Percentiles rank a stretch among this genome's conserved stretches.
Evolutionary conservation across 2,113 vertebrate genomes (phyloP).

Genomic region (Cinclus cinclus): DNA sequence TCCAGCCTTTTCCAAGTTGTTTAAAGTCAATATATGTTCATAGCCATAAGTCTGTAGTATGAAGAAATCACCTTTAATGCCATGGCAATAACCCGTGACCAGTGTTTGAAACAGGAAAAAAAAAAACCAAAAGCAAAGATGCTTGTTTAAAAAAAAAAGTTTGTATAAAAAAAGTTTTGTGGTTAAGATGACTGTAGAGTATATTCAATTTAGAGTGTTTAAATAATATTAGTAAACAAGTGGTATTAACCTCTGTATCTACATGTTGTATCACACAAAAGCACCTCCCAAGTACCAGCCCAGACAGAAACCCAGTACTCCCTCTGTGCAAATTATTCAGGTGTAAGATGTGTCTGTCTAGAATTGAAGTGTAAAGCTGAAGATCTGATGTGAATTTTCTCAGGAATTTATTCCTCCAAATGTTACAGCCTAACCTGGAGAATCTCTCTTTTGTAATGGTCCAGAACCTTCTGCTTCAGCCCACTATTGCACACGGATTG

Average conservation of each 20-base stretch:
- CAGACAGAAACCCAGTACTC: neutral
- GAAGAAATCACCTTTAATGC: neutral
- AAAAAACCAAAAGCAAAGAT: neutral
- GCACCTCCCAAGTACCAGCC: neutral
- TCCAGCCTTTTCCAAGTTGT: conserved; percentile 92
- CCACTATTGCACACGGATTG: conserved; percentile 97
- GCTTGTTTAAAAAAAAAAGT: neutral
- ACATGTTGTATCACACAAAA: neutral
- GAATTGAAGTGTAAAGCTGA: neutral
- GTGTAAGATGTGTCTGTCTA: neutral
- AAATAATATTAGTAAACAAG: neutral
- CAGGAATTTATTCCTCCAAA: neutral
- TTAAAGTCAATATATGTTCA: conserved; percentile 91
- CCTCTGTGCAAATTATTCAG: neutral
- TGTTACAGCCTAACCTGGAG: conserved; percentile 81
- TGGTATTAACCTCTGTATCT: neutral
- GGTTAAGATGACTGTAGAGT: neutral
- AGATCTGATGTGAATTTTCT: neutral
- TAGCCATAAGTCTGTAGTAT: conserved; percentile 89
- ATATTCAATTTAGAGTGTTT: neutral
- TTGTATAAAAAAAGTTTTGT: neutral
- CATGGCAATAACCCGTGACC: neutral
- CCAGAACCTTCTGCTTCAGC: conserved; percentile 93
- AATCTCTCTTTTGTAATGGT: conserved; percentile 94
- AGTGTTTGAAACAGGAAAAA: neutral